A percentile compares a stretch with the other conserved stretches of the same genome.
Conservation (phyloP, 2,797 vertebrate genomes). For the Triplophysa yarkandensis region DNA sequence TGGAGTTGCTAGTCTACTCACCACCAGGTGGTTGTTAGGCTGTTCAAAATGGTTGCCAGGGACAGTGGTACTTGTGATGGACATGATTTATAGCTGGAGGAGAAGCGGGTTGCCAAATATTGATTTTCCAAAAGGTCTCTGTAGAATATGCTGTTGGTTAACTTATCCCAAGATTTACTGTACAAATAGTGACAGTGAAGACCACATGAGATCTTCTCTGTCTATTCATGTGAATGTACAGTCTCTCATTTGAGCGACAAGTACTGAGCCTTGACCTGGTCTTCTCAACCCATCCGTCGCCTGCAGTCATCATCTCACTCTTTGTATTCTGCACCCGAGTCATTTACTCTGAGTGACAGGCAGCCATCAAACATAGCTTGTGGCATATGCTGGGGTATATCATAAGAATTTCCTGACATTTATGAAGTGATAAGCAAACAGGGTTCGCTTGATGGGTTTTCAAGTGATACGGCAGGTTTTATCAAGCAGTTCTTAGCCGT, state of each 20-base stretch:
- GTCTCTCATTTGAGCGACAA: constrained; percentile 38
- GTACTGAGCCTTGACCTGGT: constrained; percentile 27
- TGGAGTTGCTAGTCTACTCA: neutral
- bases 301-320: constrained; percentile 31
- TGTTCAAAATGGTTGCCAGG: neutral
- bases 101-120: neutral
- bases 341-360: constrained; percentile 50
- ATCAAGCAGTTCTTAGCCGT: constrained; percentile 4
- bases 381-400: constrained; percentile 31
- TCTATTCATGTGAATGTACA: neutral
- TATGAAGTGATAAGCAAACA: constrained; percentile 49
- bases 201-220: neutral
- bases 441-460: constrained; percentile 50
- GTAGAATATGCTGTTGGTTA: neutral
- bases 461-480: constrained; percentile 42
- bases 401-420: constrained; percentile 43
- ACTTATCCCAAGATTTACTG: neutral
- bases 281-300: constrained; percentile 39
- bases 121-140: neutral
- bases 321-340: constrained; percentile 33
- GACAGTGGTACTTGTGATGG: neutral
- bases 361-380: constrained; percentile 45
- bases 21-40: neutral
- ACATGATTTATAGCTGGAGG: neutral
- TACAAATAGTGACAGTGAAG: neutral